phyloP scores from a whole-genome alignment of 2,113 vertebrate genomes.

The Phalacrocorax carbo region DNA sequence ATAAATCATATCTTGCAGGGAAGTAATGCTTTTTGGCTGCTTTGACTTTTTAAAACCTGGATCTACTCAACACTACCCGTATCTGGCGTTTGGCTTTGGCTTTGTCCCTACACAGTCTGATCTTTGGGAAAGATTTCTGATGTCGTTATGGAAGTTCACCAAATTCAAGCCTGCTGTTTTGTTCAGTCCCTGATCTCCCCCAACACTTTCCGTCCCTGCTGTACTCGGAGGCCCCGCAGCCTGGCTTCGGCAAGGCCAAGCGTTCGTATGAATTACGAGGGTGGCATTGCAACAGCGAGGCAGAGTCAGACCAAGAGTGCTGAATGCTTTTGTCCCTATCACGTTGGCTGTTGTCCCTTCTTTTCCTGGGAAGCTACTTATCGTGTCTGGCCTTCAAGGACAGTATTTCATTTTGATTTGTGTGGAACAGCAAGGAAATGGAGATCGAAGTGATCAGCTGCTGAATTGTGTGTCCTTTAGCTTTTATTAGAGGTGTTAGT shows the following conservation, averaged over 20 bases:
- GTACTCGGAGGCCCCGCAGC: fast-evolving
- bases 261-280: fast-evolving
- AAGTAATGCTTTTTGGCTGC: neutral
- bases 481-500: slow-evolving; percentile 34
- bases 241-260: too few species aligned
- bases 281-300: neutral
- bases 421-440: neutral
- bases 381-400: neutral
- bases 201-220: neutral
- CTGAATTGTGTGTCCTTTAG: neutral
- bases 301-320: neutral
- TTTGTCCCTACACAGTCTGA: neutral
- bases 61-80: neutral
- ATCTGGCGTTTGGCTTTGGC: neutral
- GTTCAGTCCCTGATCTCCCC: neutral
- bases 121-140: neutral
- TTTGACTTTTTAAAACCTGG: neutral
- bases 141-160: neutral
- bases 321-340: fast-evolving
- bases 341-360: neutral
- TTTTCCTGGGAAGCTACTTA: neutral
- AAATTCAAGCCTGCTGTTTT: neutral
- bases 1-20: neutral
- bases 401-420: slow-evolving; percentile 37
- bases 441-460: neutral